Percentiles rank a stretch among this genome's conserved stretches.
Evolutionary conservation across 2,888 invertebrate species (phyloP).

Genomic region (Caenorhabditis panamensis): DNA sequence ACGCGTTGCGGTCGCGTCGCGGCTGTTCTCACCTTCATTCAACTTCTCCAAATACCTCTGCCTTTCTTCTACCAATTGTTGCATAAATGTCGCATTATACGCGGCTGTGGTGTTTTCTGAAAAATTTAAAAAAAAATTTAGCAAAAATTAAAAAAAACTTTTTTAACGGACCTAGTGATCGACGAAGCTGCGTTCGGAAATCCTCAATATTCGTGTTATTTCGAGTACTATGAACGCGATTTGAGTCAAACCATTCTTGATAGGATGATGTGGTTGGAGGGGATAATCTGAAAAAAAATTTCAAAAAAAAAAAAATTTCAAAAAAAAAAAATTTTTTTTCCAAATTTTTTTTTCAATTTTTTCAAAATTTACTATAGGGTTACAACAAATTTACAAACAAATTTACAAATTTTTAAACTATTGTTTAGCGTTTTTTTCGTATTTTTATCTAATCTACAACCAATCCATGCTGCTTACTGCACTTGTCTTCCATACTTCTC

Average conservation of each 20-base stretch:
- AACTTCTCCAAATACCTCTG: conserved; percentile 53
- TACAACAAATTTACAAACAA: too few species aligned
- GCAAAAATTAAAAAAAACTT: neutral
- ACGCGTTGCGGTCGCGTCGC: conserved; percentile 18
- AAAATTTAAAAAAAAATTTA: too few species aligned
- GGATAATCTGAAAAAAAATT: conserved; percentile 29
- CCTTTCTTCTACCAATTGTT: conserved; percentile 59
- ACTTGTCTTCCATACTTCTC: conserved; percentile 61
- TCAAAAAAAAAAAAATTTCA: neutral
- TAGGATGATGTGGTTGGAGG: conserved; percentile 47
- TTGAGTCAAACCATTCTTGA: conserved; percentile 56
- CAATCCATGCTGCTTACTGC: conserved; percentile 53
- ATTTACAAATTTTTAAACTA: neutral
- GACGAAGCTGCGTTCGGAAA: conserved; percentile 53
- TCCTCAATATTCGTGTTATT: conserved; percentile 51
- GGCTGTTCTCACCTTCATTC: conserved; percentile 37
- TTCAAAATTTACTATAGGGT: too few species aligned
- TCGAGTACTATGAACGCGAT: conserved; percentile 57
- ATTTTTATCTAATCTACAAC: neutral
- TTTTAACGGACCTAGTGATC: conserved; percentile 48
- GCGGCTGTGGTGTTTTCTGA: conserved; percentile 49
- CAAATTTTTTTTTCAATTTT: neutral
- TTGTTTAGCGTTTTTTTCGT: neutral
- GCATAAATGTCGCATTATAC: conserved; percentile 54
- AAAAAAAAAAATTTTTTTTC: conserved; percentile 6